Conservation (phyloP, 2,797 vertebrate species). For the Dendrocincla tyrannina region DNA sequence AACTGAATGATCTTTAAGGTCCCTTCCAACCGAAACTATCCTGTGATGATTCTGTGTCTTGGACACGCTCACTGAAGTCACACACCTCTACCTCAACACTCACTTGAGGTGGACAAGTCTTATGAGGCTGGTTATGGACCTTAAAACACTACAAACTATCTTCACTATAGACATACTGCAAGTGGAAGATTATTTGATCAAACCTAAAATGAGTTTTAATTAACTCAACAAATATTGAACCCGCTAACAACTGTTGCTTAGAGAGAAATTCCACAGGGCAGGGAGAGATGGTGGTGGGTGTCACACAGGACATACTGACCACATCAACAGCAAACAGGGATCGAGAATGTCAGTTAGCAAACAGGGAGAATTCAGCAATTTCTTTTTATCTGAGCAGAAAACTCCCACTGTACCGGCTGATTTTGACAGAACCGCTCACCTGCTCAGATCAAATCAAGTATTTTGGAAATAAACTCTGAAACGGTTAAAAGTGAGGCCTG, state of each 20-base stretch:
- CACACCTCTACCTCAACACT: neutral
- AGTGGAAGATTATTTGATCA: neutral
- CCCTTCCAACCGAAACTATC: neutral
- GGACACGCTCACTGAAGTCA: neutral
- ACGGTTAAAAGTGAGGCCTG: neutral
- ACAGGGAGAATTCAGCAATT: neutral
- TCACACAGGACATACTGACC: neutral
- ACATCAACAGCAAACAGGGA: neutral
- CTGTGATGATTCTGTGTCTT: neutral
- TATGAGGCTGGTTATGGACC: neutral
- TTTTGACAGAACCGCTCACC: neutral
- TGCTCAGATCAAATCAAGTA: neutral
- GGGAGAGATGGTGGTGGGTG: neutral
- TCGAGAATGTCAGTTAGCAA: neutral
- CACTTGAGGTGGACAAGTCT: neutral
- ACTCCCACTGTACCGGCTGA: neutral
- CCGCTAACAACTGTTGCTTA: neutral
- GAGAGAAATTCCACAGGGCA: neutral
- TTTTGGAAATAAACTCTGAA: neutral
- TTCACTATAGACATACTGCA: neutral
- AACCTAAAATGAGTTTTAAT: neutral
- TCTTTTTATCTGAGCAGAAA: neutral
- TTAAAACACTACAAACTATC: neutral
- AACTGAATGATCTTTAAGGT: neutral
- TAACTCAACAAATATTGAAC: constrained; percentile 2